Base-by-base conservation (phyloP, 1,140 invertebrate species). In the Drosophila varians region DNA sequence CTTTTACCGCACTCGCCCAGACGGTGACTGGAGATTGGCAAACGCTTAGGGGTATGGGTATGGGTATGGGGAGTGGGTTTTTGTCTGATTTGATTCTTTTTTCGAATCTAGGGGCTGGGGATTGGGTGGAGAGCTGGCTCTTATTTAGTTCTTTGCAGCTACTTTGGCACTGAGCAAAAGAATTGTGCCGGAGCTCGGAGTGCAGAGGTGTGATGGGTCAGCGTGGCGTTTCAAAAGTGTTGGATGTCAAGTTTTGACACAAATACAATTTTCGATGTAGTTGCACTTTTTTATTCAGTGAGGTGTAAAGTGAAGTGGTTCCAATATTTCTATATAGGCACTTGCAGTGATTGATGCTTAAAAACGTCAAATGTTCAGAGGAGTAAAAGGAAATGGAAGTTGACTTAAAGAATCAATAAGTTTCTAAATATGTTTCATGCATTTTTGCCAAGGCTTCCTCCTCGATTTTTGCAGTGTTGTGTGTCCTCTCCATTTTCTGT, bases 1-100 rank as follows among this genome's bases (percentile, higher is more conserved):
- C 76, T 80, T 75, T 53, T 74, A 65, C 61, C 71, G 54, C 42
- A 65, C 68, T 72, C 51, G 45, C 43, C 38, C 51, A 26, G 46
- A 21, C 31, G 43, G 54, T 48, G 51, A 56, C 34, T 57, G 64
- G 23, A 42, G 38, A 38, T 14, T 38, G 38, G 60, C 46, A 61
- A 46, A 57, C 46, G 42, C 28, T 21, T 16, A 60, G 14, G 25
- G 6, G n/a, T n/a, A n/a, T n/a, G 42, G 40, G 26, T 16, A 60
- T 14, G 25, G 6, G n/a, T n/a, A n/a, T n/a, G 54, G 14, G 14
- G 18, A 31, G 26, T 45, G 40, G 52, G 45, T 28, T 19, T 38
- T n/a, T 26, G 54, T 26, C 19, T 36, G 60, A 16, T 60, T 38
- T 46, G 54, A 60, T 66, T 66, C n/a, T 48, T 28, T 38, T 14